These are phyloP conservation scores for Odontophorus gujanensis DNA, from an alignment of 2,113 vertebrate species.

Conservation along the genomic window DNA sequence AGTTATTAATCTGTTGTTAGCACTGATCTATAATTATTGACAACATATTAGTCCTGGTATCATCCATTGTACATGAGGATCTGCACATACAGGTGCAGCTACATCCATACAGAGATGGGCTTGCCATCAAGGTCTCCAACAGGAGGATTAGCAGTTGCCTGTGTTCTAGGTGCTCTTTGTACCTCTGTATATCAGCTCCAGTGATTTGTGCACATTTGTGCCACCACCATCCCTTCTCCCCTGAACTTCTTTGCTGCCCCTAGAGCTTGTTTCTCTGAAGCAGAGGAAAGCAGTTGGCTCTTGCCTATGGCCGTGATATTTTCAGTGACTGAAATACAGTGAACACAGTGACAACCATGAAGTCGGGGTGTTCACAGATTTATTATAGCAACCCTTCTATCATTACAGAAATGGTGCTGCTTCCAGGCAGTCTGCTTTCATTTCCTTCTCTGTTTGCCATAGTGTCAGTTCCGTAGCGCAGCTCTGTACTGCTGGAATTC, in stretches of 20 bases:
- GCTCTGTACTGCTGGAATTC: background rate
- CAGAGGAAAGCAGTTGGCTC: background rate
- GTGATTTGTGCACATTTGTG: background rate
- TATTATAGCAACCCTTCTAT: rapidly evolving
- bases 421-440: background rate
- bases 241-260: background rate
- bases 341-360: background rate
- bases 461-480: background rate
- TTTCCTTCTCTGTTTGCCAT: background rate
- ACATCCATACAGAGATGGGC: background rate
- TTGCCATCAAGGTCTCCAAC: background rate
- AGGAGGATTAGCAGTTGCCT: background rate
- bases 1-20: background rate
- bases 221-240: background rate
- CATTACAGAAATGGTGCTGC: background rate
- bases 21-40: background rate
- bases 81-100: rapidly evolving
- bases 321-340: background rate
- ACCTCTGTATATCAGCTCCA: background rate
- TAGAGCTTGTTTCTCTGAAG: background rate
- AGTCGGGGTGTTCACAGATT: background rate
- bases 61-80: background rate
- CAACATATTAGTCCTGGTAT: background rate
- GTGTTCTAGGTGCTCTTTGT: background rate
- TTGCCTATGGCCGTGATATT: background rate